Base-by-base conservation (phyloP, 2,888 invertebrate genomes). In the Drosophila paramelanica region DNA sequence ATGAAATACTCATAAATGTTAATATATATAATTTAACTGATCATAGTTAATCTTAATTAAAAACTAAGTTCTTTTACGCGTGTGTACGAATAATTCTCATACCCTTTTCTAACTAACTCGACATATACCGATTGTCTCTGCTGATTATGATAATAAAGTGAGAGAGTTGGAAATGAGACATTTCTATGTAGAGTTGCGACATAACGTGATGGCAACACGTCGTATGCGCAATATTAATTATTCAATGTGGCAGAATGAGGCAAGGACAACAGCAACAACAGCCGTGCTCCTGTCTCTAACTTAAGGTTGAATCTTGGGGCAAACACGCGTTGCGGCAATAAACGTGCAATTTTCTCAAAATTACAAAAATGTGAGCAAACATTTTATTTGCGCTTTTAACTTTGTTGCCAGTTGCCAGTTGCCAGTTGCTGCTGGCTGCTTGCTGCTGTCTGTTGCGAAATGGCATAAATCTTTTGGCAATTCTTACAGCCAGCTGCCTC, bases 181-280 rank as follows among this genome's bases (percentile, higher is more conserved):
- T 64, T 53, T 45, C 61, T 49, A 39, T 31, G 38, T 66, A 36
- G 11, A 38, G 25, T 38, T 75, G 72, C 65, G 66, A 64, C 68
- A 64, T 55, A 64, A 67, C 81, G 81, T 66, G 69, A 57, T 47
- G 70, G 55, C 74, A 61, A 73, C 82, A 71, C 77, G 86, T 73
- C 89, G 87, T 88, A 82, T 83, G 80, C 67, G 83, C 79, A 82
- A 88, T 88, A 88, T 83, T 83, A 83, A 83, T 83, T 83, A 83
- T 83, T 82, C 83, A 83, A 60, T 52, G 41, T 2, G 13, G 17
- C 53, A 45, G 60, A 60, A 64, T 11, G 27, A 10, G 38, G 39
- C 39, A 52, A 52, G 17, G 6, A 23, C 5, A 2, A 31, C 31
- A 31, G 10, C 31, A 31, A 31, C 31, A 31, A 31, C 31, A 3